Percentiles rank a stretch among this genome's conserved stretches.
These are phyloP conservation scores for Paramormyrops kingsleyae DNA, from an alignment of 2,113 vertebrate genomes.

Conservation along the genomic window DNA sequence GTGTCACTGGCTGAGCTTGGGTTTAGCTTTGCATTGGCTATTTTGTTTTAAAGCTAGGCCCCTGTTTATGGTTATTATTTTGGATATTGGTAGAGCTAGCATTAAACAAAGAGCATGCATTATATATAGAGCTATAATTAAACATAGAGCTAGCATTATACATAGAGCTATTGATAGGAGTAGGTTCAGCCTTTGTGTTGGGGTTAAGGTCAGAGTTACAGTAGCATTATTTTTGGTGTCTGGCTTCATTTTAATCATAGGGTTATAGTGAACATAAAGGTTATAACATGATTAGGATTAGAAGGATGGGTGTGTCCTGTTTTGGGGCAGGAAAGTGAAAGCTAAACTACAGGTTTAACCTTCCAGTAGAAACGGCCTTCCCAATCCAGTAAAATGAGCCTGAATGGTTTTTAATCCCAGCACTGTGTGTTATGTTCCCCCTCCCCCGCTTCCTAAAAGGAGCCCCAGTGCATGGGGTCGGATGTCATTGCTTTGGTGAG, in stretches of 20 bases:
- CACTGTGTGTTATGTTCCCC: not conserved
- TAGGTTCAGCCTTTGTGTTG: not conserved
- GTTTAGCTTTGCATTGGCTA: not conserved
- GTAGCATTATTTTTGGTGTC: not conserved
- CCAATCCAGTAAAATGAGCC: not conserved
- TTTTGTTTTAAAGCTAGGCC: not conserved
- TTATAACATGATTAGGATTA: not conserved
- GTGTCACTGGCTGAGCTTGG: not conserved
- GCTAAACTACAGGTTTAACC: not conserved
- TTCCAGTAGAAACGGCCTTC: not conserved
- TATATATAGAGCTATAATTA: too few species aligned
- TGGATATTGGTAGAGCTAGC: not conserved
- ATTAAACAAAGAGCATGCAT: too few species aligned
- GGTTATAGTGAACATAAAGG: not conserved
- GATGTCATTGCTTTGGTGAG: slow-evolving; percentile 29
- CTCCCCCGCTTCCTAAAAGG: not conserved
- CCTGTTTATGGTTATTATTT: not conserved
- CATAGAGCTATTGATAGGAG: not conserved
- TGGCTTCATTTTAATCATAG: not conserved
- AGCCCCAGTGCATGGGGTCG: slow-evolving; percentile 31
- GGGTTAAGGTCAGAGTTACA: not conserved
- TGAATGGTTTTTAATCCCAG: slow-evolving; percentile 6
- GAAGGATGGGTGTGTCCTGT: not conserved
- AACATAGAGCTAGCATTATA: not conserved
- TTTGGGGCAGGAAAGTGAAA: not conserved